Percentiles rank a stretch among this genome's conserved stretches.
phyloP scores from a whole-genome alignment of 2,888 invertebrate species.

The Nemoura dubitans region DNA sequence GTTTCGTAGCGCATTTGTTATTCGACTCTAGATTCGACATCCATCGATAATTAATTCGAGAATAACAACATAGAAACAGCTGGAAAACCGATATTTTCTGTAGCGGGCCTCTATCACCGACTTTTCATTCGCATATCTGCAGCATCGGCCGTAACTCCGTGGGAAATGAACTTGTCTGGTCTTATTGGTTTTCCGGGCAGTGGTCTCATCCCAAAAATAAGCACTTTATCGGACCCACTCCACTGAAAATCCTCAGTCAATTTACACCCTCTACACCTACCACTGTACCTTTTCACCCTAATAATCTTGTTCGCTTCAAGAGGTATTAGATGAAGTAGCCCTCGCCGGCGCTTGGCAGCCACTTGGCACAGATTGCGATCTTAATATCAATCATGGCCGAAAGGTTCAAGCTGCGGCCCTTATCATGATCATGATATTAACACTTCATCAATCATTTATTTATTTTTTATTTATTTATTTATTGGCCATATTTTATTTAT shows the following conservation, averaged over 20 bases:
- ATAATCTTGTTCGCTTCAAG: background rate
- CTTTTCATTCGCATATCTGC: background rate
- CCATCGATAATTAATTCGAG: background rate
- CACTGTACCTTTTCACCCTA: no score
- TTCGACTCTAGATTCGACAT: background rate
- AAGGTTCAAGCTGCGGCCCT: background rate
- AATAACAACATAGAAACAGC: background rate
- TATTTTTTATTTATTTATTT: no score
- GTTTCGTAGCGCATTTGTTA: background rate
- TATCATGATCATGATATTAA: background rate
- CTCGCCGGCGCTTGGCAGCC: background rate
- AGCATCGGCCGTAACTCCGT: background rate
- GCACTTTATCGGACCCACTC: background rate
- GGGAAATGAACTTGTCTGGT: background rate
- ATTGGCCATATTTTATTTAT: no score
- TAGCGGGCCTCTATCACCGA: background rate
- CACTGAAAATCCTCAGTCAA: background rate
- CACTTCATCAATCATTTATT: slow-evolving; percentile 5
- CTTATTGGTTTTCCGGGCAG: background rate
- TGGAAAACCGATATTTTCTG: background rate
- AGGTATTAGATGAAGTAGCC: background rate
- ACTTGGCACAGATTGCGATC: background rate
- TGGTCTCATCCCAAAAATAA: background rate
- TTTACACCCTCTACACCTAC: no score
- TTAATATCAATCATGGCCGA: background rate